These are phyloP conservation scores for Sebastes nivosus DNA, from an alignment of 2,797 vertebrate species.

Conservation along the genomic window DNA sequence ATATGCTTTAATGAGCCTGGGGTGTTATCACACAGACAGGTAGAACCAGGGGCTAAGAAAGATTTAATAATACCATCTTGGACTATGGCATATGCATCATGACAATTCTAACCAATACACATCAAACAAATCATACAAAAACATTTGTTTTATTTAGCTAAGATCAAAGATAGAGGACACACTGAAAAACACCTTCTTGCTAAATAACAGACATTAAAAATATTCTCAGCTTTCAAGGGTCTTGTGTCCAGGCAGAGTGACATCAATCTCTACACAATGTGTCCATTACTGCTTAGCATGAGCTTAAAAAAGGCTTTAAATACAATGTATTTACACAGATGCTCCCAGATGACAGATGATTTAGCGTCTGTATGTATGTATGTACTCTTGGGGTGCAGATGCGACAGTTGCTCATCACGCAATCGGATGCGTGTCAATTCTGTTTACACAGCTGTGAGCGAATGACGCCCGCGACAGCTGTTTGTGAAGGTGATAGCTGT, in stretches of 20 bases:
- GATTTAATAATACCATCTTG: not conserved
- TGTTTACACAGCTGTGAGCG: not conserved
- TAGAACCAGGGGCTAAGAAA: not conserved
- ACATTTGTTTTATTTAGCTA: not conserved
- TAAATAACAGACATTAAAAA: slow-evolving; percentile 6
- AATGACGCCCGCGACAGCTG: not conserved
- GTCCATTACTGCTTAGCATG: not conserved
- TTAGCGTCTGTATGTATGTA: not conserved
- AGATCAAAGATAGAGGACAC: not conserved
- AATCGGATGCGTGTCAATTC: not conserved
- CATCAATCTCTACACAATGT: not conserved
- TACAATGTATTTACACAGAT: not conserved
- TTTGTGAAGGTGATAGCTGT: not conserved
- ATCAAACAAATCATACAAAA: slow-evolving; percentile 13
- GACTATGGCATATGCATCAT: not conserved
- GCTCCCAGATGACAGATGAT: not conserved
- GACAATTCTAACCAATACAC: slow-evolving; percentile 22
- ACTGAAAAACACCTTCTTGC: not conserved
- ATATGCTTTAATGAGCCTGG: slow-evolving; percentile 6
- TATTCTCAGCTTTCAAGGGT: not conserved
- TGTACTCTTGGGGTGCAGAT: not conserved
- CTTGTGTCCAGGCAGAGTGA: not conserved
- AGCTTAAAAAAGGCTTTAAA: slow-evolving; percentile 9
- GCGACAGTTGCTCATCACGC: not conserved
- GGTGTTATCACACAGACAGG: not conserved